A percentile compares a stretch with the other conserved stretches of the same genome.
These are phyloP conservation scores for Atlantisia rogersi DNA, from an alignment of 2,113 vertebrate genomes.

Conservation along the genomic window DNA sequence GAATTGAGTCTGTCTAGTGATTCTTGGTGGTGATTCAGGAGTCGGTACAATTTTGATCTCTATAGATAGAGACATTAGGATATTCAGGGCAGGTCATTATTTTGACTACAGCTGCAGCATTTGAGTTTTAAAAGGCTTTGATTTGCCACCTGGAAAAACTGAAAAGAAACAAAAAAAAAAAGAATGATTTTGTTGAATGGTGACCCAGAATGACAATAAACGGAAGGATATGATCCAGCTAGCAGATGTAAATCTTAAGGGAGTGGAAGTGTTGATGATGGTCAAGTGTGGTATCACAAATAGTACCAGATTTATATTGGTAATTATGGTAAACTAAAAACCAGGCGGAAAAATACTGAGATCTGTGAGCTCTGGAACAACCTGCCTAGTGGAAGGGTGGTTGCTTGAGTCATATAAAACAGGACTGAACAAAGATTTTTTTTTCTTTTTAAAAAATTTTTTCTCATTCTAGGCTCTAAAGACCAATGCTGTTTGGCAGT, in stretches of 20 bases:
- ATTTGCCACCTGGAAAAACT: neutral
- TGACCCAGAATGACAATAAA: neutral
- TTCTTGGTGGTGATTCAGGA: neutral
- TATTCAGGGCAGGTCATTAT: neutral
- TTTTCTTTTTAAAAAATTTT: neutral
- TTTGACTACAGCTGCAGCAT: neutral
- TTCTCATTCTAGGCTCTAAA: neutral
- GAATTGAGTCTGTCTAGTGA: neutral
- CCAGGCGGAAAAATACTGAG: neutral
- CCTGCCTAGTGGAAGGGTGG: neutral
- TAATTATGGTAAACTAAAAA: neutral
- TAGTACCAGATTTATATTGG: neutral
- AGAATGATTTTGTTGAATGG: neutral
- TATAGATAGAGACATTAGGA: no score
- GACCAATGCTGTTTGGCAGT: neutral
- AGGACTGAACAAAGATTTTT: neutral
- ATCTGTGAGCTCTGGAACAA: neutral
- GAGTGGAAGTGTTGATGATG: neutral
- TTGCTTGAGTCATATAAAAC: neutral
- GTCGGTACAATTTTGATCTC: neutral
- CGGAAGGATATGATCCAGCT: no score
- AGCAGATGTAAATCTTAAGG: neutral
- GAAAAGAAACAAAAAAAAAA: neutral
- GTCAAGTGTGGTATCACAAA: neutral
- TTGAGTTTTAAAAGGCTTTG: neutral